A percentile compares a stretch with the other conserved stretches of the same genome.
phyloP scores from a whole-genome alignment of 2,888 invertebrate genomes.

The Nesidiocoris tenuis region DNA sequence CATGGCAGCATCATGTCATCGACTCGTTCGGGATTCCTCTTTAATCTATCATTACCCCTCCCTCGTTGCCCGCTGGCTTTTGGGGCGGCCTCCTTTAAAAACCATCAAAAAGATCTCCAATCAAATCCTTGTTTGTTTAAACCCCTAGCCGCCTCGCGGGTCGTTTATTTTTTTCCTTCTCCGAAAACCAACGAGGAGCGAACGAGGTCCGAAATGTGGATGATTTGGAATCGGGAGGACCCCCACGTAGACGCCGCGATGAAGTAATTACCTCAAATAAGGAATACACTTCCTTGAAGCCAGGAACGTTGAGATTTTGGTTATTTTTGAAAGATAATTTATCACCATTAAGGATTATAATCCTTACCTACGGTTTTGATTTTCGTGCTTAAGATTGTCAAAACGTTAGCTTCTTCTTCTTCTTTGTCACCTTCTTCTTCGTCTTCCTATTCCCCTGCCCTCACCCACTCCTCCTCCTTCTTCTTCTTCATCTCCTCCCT shows the following conservation, averaged over 20 bases:
- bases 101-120: conserved; percentile 19
- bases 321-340: too few species aligned
- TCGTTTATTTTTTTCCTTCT: background rate
- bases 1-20: conserved; percentile 41
- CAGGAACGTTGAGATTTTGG: too few species aligned
- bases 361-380: too few species aligned
- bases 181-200: conserved; percentile 21
- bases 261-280: background rate
- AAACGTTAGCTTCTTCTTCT: too few species aligned
- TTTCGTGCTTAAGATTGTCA: too few species aligned
- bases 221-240: background rate
- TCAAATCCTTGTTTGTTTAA: conserved; percentile 42
- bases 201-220: conserved; percentile 11
- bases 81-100: background rate
- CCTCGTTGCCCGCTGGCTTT: conserved; percentile 1
- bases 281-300: too few species aligned
- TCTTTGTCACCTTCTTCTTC: too few species aligned
- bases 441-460: too few species aligned
- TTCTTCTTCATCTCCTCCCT: too few species aligned
- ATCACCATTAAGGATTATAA: too few species aligned
- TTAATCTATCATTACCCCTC: conserved; percentile 45
- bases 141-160: background rate
- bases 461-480: too few species aligned
- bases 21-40: conserved; percentile 39
- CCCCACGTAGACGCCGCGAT: background rate